A percentile compares a stretch with the other conserved stretches of the same genome.
phyloP scores from a whole-genome alignment of 2,113 vertebrate species.

The Uria lomvia region DNA sequence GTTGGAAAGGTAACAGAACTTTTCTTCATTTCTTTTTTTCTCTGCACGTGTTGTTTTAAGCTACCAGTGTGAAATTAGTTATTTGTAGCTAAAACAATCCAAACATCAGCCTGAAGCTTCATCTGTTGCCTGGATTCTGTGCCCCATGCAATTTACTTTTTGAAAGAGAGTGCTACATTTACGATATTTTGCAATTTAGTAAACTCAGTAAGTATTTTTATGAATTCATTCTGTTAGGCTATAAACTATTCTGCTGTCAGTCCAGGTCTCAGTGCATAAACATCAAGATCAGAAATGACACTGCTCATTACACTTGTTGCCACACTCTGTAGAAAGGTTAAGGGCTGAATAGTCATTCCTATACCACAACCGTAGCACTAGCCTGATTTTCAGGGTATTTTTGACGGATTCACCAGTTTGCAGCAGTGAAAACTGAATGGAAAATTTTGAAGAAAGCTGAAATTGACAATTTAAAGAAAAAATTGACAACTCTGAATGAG shows the following conservation, averaged over 20 bases:
- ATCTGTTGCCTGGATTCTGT: neutral
- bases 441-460: neutral
- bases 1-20: neutral
- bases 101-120: neutral
- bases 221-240: neutral
- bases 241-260: neutral
- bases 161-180: neutral
- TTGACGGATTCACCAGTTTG: neutral
- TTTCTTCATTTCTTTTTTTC: neutral
- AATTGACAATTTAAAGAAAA: neutral
- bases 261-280: neutral
- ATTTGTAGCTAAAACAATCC: neutral
- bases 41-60: neutral
- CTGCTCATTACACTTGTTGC: neutral
- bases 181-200: neutral
- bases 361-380: neutral
- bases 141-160: neutral
- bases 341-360: neutral
- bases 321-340: neutral
- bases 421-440: neutral
- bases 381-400: neutral
- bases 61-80: neutral
- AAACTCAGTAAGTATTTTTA: neutral
- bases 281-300: neutral
- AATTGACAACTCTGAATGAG: neutral